Base-by-base conservation (phyloP, 2,888 invertebrate genomes). In the Drosophila trichaetosa region DNA sequence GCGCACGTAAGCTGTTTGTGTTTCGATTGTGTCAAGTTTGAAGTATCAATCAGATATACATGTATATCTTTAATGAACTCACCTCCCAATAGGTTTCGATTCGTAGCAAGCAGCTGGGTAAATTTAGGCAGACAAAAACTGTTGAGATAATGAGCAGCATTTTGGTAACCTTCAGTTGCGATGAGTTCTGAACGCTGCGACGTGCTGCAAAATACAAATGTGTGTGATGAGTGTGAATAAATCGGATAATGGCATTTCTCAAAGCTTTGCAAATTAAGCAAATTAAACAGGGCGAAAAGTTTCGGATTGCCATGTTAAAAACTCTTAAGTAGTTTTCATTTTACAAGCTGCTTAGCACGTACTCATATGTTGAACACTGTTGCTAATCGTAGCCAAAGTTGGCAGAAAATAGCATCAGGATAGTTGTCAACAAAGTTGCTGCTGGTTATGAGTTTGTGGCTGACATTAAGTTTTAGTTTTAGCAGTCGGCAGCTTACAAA, bases 141-240 rank as follows among this genome's bases (percentile, higher is more conserved):
- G 96, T 95, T 2, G 97, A 97, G 0, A 97, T 97, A 61, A 97
- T 94, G 33, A 98, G 94, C 66, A 98, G 94, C 96, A 97, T 97
- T 90, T 96, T 95, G 42, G 97, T 97, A 73, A 97, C 94, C 88
- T 95, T 95, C 29, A 95, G 94, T 90, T 96, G 96, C 0, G 95
- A 94, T 56, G 94, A 94, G 61, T 93, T 93, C 24, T 93, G 92
- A 33, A 91, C 91, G 69, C 92, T 90, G 69, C 92, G 91, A 69
- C 91, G 91, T 74, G 88, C 93, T 93, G 82, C 21, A 65, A 72
- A 65, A 72, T 48, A 18, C 33, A 21, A 62, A 61, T 46, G 6
- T 33, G 27, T 60, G n/a, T 59, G 27, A 46, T 56, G 27, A 34
- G 38, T 29, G 21, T 42, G 7, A 61, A 48, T 24, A 42, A 33